Evolutionary conservation across 2,888 invertebrate genomes (phyloP).

Genomic region (Pterobdella sp.): DNA sequence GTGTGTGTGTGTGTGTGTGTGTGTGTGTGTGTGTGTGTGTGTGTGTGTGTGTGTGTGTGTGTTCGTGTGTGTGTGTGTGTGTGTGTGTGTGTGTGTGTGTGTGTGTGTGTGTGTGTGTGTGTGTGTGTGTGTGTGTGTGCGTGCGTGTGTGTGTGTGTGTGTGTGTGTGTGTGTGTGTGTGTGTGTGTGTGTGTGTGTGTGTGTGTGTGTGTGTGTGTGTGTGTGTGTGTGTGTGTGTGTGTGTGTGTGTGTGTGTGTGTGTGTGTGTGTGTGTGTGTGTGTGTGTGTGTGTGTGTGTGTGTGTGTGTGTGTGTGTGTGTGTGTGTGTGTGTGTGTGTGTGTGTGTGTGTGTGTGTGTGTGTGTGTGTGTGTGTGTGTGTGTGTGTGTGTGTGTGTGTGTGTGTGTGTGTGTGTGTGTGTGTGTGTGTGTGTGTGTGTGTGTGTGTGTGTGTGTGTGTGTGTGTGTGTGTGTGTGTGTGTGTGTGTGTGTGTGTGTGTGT

Average conservation of each 20-base stretch:
- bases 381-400: neutral
- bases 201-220: neutral
- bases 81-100: neutral
- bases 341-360: neutral
- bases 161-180: neutral
- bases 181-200: neutral
- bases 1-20: constrained; percentile 9
- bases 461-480: neutral
- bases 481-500: neutral
- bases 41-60: neutral
- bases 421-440: neutral
- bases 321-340: neutral
- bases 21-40: neutral
- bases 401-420: neutral
- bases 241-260: neutral
- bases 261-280: neutral
- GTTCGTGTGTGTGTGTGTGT: neutral
- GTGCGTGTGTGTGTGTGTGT: neutral
- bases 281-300: neutral
- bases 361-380: neutral
- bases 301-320: neutral
- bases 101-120: neutral
- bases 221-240: neutral
- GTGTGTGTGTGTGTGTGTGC: neutral
- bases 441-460: neutral